Percentiles rank a stretch among this genome's conserved stretches.
Conservation (phyloP, 2,888 invertebrate genomes). For the Belgica antarctica region DNA sequence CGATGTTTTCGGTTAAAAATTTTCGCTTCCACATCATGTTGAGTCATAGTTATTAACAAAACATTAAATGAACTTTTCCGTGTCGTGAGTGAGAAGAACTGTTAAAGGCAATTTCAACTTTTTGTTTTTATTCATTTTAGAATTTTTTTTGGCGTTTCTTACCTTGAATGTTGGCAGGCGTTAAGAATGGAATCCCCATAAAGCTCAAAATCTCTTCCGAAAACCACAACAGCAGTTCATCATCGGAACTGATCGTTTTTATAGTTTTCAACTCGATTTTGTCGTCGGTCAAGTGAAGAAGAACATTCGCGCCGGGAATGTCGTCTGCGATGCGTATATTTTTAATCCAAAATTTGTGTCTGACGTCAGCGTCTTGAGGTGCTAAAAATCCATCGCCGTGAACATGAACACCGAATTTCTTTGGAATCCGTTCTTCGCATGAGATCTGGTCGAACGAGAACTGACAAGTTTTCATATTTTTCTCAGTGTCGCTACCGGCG, state of each 20-base stretch:
- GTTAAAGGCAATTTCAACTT: slow-evolving; percentile 3
- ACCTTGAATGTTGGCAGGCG: slow-evolving; percentile 80
- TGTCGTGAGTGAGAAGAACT: neutral
- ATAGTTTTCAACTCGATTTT: slow-evolving; percentile 53
- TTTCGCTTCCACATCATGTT: slow-evolving; percentile 29
- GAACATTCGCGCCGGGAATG: slow-evolving; percentile 59
- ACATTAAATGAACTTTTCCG: neutral
- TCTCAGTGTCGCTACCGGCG: slow-evolving; percentile 45
- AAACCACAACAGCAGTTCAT: slow-evolving; percentile 80
- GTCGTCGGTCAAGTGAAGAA: slow-evolving; percentile 50
- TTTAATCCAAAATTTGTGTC: slow-evolving; percentile 48
- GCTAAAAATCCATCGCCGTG: neutral
- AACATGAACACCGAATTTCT: slow-evolving; percentile 21
- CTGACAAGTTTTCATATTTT: slow-evolving; percentile 44
- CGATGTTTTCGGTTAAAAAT: slow-evolving; percentile 2
- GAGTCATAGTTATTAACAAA: slow-evolving; percentile 2
- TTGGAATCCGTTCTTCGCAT: slow-evolving; percentile 16
- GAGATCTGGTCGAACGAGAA: slow-evolving; percentile 44
- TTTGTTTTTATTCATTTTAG: neutral
- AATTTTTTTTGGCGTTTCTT: slow-evolving; percentile 47
- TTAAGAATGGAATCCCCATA: slow-evolving; percentile 74
- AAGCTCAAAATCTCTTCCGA: slow-evolving; percentile 70
- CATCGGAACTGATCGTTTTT: slow-evolving; percentile 59
- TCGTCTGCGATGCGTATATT: slow-evolving; percentile 59
- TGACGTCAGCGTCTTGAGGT: slow-evolving; percentile 12